phyloP scores from a whole-genome alignment of 2,113 vertebrate species.

The Etheostoma spectabile region DNA sequence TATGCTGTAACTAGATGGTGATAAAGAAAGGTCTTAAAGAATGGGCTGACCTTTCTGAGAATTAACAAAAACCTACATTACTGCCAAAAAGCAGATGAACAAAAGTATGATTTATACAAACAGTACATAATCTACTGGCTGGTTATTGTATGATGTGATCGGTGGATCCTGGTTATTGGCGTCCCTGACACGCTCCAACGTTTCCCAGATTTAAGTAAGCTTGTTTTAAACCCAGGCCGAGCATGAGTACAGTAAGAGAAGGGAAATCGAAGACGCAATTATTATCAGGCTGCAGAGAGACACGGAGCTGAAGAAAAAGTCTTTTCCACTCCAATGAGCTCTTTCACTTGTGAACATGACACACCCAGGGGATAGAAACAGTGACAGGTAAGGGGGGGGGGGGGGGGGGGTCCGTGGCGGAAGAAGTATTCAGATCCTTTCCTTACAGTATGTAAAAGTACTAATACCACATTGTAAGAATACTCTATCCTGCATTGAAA shows the following conservation, averaged over 20 bases:
- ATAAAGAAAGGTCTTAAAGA: no score
- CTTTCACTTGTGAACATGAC: slow-evolving; percentile 15
- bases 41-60: no score
- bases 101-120: neutral
- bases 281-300: slow-evolving; percentile 16
- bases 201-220: neutral
- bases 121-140: neutral
- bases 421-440: no score
- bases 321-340: slow-evolving; percentile 43
- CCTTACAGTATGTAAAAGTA: no score
- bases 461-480: no score
- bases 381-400: slow-evolving; percentile 7
- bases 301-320: slow-evolving; percentile 3
- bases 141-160: neutral
- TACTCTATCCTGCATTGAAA: no score
- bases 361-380: slow-evolving; percentile 34
- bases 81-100: neutral
- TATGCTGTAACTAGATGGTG: no score
- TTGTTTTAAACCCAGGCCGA: neutral
- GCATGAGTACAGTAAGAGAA: slow-evolving; percentile 4
- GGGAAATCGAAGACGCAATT: neutral
- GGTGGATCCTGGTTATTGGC: neutral
- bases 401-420: no score
- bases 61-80: neutral
- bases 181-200: neutral